A percentile compares a stretch with the other conserved stretches of the same genome.
These are phyloP conservation scores for Eulacestoma nigropectus DNA, from an alignment of 2,113 vertebrate genomes.

Conservation along the genomic window DNA sequence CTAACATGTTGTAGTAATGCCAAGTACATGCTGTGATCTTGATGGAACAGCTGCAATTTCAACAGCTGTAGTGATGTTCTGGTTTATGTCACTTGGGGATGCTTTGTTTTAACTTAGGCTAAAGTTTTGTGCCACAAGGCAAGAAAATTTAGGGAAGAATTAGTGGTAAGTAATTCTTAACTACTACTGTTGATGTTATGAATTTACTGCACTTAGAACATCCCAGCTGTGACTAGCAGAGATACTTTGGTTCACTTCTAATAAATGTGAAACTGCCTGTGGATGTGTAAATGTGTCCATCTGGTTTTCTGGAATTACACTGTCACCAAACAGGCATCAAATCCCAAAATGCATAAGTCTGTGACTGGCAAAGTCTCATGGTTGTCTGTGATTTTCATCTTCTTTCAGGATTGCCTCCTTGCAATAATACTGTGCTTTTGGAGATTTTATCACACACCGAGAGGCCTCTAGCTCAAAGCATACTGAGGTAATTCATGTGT, in stretches of 20 bases:
- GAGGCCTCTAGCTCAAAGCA: not conserved
- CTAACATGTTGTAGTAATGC: not conserved
- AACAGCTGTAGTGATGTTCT: not conserved
- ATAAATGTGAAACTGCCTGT: not conserved
- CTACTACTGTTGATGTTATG: not conserved
- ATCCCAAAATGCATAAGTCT: not conserved
- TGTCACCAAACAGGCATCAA: not conserved
- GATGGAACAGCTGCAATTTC: conserved; percentile 6
- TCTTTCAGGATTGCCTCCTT: not conserved
- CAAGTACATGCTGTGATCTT: not conserved
- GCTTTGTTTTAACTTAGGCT: not conserved
- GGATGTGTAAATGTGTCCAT: not conserved
- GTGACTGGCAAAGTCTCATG: not conserved
- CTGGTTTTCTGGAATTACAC: not conserved
- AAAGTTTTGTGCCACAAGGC: not conserved
- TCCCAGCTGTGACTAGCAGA: not conserved
- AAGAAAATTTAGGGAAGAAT: not conserved
- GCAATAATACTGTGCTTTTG: not conserved
- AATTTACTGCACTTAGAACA: not conserved
- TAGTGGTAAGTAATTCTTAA: not conserved
- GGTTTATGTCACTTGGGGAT: not conserved
- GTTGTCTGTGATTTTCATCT: not conserved
- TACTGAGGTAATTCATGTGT: not conserved
- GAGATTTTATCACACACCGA: not conserved
- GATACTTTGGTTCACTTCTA: not conserved